Evolutionary conservation across 2,888 invertebrate genomes (phyloP).

Genomic region (Cheilosia vulpina): DNA sequence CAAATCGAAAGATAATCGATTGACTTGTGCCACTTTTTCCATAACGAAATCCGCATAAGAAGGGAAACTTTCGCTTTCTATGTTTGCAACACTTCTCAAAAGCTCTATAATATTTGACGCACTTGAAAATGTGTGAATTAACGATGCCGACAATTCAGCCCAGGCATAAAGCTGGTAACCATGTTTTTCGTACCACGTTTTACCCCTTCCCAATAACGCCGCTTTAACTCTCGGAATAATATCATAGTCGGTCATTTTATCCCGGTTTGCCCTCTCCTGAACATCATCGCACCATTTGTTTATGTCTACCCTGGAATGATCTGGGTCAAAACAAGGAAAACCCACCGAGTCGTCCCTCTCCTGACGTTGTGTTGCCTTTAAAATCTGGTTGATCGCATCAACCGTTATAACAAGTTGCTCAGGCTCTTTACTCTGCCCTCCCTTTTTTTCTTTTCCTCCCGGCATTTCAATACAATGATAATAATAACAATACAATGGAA

Average conservation of each 20-base stretch:
- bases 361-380: slow-evolving; percentile 35
- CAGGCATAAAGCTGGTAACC: slow-evolving; percentile 39
- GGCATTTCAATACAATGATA: too few species aligned
- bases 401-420: slow-evolving; percentile 27
- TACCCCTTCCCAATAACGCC: slow-evolving; percentile 43
- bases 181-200: slow-evolving; percentile 59
- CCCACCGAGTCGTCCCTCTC: slow-evolving; percentile 22
- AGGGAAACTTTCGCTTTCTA: slow-evolving; percentile 12
- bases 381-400: slow-evolving; percentile 47
- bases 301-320: slow-evolving; percentile 35
- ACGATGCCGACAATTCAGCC: slow-evolving; percentile 9
- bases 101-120: slow-evolving; percentile 5
- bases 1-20: slow-evolving; percentile 17
- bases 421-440: neutral
- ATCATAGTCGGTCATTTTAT: slow-evolving; percentile 51
- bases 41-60: slow-evolving; percentile 36
- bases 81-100: slow-evolving; percentile 18
- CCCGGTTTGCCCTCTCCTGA: slow-evolving; percentile 53
- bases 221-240: slow-evolving; percentile 59
- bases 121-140: slow-evolving; percentile 40
- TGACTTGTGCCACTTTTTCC: slow-evolving; percentile 28
- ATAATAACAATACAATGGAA: too few species aligned
- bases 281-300: slow-evolving; percentile 19
- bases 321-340: slow-evolving; percentile 39
- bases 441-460: too few species aligned